A percentile compares a stretch with the other conserved stretches of the same genome.
phyloP scores from a whole-genome alignment of 2,888 invertebrate genomes.

The Atrina japonica region DNA sequence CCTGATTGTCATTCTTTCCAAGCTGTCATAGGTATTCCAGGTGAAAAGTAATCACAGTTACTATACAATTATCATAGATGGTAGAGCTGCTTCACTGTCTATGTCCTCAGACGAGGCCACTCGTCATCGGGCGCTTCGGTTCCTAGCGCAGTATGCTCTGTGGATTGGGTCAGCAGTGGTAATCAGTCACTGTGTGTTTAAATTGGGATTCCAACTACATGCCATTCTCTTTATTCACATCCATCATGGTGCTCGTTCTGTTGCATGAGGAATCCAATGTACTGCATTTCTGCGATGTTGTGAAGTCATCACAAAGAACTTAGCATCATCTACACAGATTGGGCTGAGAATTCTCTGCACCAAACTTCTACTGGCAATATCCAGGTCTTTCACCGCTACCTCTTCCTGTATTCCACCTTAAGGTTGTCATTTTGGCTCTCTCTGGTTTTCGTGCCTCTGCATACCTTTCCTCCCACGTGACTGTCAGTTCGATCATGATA shows the following conservation, averaged over 20 bases:
- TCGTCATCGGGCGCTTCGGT: background rate
- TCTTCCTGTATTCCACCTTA: background rate
- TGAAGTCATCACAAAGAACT: background rate
- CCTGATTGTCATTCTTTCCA: no score
- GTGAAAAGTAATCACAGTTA: no score
- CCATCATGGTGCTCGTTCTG: background rate
- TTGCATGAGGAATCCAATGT: background rate
- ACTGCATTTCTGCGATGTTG: background rate
- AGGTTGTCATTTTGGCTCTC: no score
- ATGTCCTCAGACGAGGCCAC: background rate
- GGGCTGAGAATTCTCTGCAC: background rate
- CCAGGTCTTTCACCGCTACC: background rate
- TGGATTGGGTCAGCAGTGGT: background rate
- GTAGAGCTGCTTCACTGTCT: no score
- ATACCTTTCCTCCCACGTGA: background rate
- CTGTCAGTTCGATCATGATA: background rate
- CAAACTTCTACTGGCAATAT: background rate
- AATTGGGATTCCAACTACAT: background rate
- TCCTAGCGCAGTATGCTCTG: background rate
- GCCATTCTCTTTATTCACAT: background rate
- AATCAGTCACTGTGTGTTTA: background rate
- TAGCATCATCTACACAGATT: background rate
- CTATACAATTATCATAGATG: no score
- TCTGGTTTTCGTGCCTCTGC: background rate
- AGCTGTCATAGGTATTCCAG: no score